A percentile compares a stretch with the other conserved stretches of the same genome.
phyloP scores from a whole-genome alignment of 2,888 invertebrate genomes.

The Lutraria lutraria region DNA sequence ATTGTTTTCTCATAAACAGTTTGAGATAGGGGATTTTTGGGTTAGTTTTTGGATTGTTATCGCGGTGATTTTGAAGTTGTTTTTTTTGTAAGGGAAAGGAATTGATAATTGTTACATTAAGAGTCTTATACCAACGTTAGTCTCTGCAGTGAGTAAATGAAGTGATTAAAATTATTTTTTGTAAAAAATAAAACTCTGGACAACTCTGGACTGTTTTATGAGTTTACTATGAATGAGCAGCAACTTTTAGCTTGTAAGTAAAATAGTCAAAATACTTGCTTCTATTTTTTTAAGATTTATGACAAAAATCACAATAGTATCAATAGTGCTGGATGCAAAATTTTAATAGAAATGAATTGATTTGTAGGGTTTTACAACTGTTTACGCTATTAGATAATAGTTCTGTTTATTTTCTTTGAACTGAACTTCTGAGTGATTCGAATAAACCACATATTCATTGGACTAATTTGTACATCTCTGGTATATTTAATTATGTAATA shows the following conservation, averaged over 20 bases:
- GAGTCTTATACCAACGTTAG: too few relatives aligned
- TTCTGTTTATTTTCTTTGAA: too few relatives aligned
- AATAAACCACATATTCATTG: too few relatives aligned
- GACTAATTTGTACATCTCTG: too few relatives aligned
- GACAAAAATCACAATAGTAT: too few relatives aligned
- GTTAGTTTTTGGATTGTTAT: neutral
- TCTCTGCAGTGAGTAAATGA: neutral
- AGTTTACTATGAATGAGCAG: neutral
- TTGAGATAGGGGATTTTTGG: neutral
- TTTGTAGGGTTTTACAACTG: too few relatives aligned
- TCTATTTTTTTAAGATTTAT: too few relatives aligned
- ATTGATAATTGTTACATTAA: neutral
- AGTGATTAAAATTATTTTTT: neutral
- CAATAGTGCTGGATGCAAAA: too few relatives aligned
- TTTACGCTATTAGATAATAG: too few relatives aligned
- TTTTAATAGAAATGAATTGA: too few relatives aligned
- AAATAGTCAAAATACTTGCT: neutral
- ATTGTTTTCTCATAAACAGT: neutral
- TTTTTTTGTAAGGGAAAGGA: neutral
- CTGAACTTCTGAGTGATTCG: too few relatives aligned
- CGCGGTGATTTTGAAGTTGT: neutral
- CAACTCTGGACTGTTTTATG: neutral
- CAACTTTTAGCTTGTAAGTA: neutral
- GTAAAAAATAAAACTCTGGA: neutral
- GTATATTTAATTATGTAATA: too few relatives aligned